These are phyloP conservation scores for Euglossa dilemma DNA, from an alignment of 1,140 invertebrate genomes.

Conservation along the genomic window DNA sequence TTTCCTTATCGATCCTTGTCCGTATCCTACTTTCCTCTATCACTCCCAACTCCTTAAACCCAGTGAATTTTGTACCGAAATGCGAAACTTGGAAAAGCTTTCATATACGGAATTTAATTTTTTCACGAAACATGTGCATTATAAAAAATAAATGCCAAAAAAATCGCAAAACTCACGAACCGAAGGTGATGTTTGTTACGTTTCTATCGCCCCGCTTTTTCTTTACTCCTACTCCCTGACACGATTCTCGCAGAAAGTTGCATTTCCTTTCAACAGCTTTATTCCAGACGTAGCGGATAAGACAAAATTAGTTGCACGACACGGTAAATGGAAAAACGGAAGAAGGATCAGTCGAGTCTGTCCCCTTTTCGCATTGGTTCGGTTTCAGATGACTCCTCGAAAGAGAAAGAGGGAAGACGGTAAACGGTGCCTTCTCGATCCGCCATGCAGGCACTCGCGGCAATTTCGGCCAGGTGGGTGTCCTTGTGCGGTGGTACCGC, in stretches of 20 bases:
- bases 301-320: too few species aligned
- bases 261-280: neutral
- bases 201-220: conserved; percentile 7
- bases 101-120: conserved; percentile 74
- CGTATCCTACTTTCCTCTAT: conserved; percentile 20
- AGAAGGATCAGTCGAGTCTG: too few species aligned
- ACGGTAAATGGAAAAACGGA: too few species aligned
- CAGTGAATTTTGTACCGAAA: conserved; percentile 77
- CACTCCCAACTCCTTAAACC: conserved; percentile 37
- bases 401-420: neutral
- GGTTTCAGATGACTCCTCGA: neutral
- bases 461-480: conserved; percentile 85
- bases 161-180: conserved; percentile 69
- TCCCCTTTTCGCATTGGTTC: neutral
- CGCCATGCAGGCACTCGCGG: conserved; percentile 83
- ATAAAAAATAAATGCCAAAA: conserved; percentile 74
- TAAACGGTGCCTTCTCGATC: conserved; percentile 76
- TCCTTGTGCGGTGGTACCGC: conserved; percentile 84
- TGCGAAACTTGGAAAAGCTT: conserved; percentile 71
- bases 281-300: neutral
- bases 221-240: neutral
- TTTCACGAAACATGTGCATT: conserved; percentile 75
- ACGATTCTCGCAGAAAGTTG: neutral
- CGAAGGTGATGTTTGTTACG: conserved; percentile 5
- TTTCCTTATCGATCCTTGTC: neutral